Conservation (phyloP, 2,113 vertebrate species). For the Ctenomys sociabilis region DNA sequence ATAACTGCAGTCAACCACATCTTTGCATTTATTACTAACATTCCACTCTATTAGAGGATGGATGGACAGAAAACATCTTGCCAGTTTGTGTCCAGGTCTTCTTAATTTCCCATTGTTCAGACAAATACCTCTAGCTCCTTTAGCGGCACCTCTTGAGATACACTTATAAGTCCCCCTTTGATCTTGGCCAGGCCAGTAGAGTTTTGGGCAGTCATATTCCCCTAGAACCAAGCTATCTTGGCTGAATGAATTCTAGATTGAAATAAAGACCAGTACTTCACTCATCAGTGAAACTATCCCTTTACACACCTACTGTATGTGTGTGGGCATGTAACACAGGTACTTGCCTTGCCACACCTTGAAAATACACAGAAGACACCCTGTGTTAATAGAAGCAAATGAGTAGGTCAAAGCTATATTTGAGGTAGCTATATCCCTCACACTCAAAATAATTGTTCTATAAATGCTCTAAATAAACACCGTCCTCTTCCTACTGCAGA, state of each 20-base stretch:
- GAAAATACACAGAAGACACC: neutral
- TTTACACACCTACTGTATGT: fast-evolving
- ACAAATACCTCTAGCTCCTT: neutral
- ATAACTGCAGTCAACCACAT: neutral
- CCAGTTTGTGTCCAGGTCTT: neutral
- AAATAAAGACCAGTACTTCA: neutral
- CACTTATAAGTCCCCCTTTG: fast-evolving
- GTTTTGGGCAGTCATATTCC: neutral
- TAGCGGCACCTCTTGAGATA: neutral
- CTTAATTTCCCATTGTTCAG: neutral
- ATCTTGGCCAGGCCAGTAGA: neutral
- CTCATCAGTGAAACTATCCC: neutral
- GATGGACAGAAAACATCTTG: neutral
- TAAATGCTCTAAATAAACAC: neutral
- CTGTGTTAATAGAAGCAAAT: neutral
- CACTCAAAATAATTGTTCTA: neutral
- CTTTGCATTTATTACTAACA: neutral
- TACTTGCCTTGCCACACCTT: fast-evolving
- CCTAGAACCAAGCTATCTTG: neutral
- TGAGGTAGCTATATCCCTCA: neutral
- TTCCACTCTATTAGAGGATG: neutral
- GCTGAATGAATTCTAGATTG: conserved; percentile 1
- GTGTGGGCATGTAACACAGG: neutral
- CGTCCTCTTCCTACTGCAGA: neutral
- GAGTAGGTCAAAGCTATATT: neutral